Base-by-base conservation (phyloP, 2,113 vertebrate species). In the Lampris megalopsis region DNA sequence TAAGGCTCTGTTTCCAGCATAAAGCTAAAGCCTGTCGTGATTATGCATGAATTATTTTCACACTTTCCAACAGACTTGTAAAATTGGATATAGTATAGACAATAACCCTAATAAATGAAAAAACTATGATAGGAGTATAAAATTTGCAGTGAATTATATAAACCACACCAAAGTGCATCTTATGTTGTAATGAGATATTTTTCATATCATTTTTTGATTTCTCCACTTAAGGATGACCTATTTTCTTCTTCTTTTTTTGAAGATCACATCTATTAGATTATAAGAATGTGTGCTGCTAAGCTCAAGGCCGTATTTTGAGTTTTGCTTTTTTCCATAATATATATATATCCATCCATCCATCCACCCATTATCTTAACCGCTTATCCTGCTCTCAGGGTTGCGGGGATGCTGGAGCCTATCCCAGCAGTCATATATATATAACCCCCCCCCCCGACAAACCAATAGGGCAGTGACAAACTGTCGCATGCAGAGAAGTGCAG, bases 301-400 rank as follows among this genome's bases (percentile, higher is more conserved):
- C 80, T 88, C 87, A 85, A 63, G 69, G 35, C 35, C 42, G 84
- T 90, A 87, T 88, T 88, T 88, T 86, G 74, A 77, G 68, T 70
- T 67, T 64, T 64, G 24, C 56, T 54, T 40, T 65, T 57, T 11
- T 48, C 24, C 24, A 24, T 24, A 24, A 24, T 24, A 24, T 24
- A 24, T 24, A 24, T 24, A 24, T 24, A 24, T 24, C 24, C 24
- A 24, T 24, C 24, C 24, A 24, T 24, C 24, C 24, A 24, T 24
- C 24, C 24, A 24, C 24, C 24, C 24, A 24, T 24, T 24, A 24
- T 24, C 24, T 24, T 24, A 24, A 24, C 24, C 24, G 24, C 24
- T 24, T 24, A 24, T 24, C 24, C 24, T 24, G 24, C 24, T 24
- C 24, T 24, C 24, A 24, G 24, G 24, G 24, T 24, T 24, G 24